Percentiles rank a stretch among this genome's conserved stretches.
Evolutionary conservation across 2,888 invertebrate genomes (phyloP).

Genomic region (Sarcophaga rosellei): DNA sequence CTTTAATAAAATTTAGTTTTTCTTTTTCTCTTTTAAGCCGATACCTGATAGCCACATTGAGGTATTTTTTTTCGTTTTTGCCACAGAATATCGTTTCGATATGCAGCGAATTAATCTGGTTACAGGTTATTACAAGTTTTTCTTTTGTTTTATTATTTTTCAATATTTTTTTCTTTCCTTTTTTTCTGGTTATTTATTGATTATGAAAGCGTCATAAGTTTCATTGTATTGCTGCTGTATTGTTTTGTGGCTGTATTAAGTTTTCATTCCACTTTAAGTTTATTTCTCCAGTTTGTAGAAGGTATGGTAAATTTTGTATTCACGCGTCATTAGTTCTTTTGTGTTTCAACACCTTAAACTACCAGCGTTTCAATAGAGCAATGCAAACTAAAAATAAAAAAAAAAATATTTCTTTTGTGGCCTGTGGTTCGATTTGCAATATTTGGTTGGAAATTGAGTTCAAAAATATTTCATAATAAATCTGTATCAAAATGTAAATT

Average conservation of each 20-base stretch:
- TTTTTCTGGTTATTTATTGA: not conserved
- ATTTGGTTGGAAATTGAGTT: slow-evolving; percentile 1
- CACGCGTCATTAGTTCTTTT: slow-evolving; percentile 53
- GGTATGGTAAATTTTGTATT: slow-evolving; percentile 15
- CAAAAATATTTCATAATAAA: slow-evolving; percentile 41
- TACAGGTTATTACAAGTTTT: slow-evolving; percentile 38
- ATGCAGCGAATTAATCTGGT: slow-evolving; percentile 2
- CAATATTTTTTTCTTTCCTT: not conserved
- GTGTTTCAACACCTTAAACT: slow-evolving; percentile 53
- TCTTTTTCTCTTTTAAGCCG: not conserved
- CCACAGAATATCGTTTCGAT: not conserved
- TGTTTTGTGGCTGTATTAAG: not conserved
- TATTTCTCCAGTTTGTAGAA: slow-evolving; percentile 4
- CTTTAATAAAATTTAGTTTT: not conserved
- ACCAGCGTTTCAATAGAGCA: slow-evolving; percentile 57
- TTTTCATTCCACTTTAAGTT: not conserved
- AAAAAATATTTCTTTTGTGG: slow-evolving; percentile 12
- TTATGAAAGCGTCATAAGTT: not conserved
- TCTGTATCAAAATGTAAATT: slow-evolving; percentile 21
- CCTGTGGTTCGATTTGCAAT: not conserved
- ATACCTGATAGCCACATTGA: not conserved
- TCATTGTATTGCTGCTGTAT: not conserved
- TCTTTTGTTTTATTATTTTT: slow-evolving; percentile 31
- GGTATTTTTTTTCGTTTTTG: not conserved
- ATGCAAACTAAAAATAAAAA: not conserved